A percentile compares a stretch with the other conserved stretches of the same genome.
phyloP scores from a whole-genome alignment of 2,888 invertebrate genomes.

The Cryptocephalus moraei region DNA sequence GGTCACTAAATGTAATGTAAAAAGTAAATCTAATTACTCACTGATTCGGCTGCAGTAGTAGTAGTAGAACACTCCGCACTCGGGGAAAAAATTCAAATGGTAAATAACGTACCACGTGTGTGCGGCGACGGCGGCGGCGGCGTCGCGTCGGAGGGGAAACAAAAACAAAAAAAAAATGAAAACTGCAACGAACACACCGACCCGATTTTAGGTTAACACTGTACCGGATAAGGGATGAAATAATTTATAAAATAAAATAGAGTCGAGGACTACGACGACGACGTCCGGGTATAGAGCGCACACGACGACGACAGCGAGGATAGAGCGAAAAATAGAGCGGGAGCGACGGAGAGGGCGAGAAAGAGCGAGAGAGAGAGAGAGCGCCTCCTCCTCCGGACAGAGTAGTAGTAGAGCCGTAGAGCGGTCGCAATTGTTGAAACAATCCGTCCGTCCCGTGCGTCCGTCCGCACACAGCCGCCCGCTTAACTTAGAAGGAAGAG shows the following conservation, averaged over 20 bases:
- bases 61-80: no score
- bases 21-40: no score
- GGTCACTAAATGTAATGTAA: no score
- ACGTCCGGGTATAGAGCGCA: neutral
- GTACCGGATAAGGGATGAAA: neutral
- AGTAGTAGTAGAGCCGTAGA: slow-evolving; percentile 22
- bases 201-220: neutral
- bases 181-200: neutral
- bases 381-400: slow-evolving; percentile 6
- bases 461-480: slow-evolving; percentile 22
- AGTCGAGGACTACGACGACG: no score
- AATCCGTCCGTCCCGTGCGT: slow-evolving; percentile 21
- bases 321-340: slow-evolving; percentile 8
- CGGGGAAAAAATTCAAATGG: no score
- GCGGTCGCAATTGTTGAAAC: slow-evolving; percentile 36
- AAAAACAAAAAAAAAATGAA: no score
- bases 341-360: no score
- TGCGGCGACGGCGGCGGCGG: neutral
- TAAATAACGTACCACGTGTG: neutral
- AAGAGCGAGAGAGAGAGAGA: neutral
- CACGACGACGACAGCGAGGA: slow-evolving; percentile 7
- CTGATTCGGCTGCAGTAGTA: no score
- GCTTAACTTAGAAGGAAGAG: slow-evolving; percentile 30
- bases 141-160: neutral
- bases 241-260: no score